Percentiles rank a stretch among this genome's conserved stretches.
These are phyloP conservation scores for Parnassius mnemosyne DNA, from an alignment of 2,888 invertebrate genomes.

Conservation along the genomic window DNA sequence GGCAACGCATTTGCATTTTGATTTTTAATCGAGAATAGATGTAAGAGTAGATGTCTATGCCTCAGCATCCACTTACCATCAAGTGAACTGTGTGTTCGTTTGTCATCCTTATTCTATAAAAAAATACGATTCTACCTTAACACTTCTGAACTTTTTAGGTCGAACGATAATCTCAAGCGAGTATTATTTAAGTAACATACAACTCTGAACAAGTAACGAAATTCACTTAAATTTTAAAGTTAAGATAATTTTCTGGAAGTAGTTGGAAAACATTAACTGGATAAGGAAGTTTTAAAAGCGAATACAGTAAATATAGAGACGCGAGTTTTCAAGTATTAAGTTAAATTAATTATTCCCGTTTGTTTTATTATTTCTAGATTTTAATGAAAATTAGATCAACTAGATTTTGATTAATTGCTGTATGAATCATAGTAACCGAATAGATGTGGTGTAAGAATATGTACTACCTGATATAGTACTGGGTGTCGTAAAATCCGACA, in stretches of 20 bases:
- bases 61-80: too few species aligned
- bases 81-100: too few species aligned
- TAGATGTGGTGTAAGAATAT: too few species aligned
- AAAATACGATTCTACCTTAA: too few species aligned
- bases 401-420: too few species aligned
- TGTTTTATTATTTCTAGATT: not conserved
- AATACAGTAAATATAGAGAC: not conserved
- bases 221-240: constrained; percentile 24
- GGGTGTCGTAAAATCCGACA: not conserved
- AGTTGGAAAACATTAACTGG: constrained; percentile 19
- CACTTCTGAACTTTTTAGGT: not conserved
- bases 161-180: not conserved
- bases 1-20: too few species aligned
- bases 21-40: too few species aligned
- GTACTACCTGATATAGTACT: too few species aligned
- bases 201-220: constrained; percentile 13
- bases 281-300: constrained; percentile 12
- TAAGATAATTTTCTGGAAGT: constrained; percentile 19
- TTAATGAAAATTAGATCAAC: not conserved
- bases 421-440: too few species aligned
- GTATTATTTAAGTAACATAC: constrained; percentile 9
- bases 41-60: too few species aligned
- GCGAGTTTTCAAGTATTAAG: not conserved
- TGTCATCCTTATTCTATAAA: too few species aligned
- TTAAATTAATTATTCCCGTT: not conserved